Percentiles rank a stretch among this genome's conserved stretches.
These are phyloP conservation scores for Cordilura impudica DNA, from an alignment of 2,888 invertebrate genomes.

Conservation along the genomic window DNA sequence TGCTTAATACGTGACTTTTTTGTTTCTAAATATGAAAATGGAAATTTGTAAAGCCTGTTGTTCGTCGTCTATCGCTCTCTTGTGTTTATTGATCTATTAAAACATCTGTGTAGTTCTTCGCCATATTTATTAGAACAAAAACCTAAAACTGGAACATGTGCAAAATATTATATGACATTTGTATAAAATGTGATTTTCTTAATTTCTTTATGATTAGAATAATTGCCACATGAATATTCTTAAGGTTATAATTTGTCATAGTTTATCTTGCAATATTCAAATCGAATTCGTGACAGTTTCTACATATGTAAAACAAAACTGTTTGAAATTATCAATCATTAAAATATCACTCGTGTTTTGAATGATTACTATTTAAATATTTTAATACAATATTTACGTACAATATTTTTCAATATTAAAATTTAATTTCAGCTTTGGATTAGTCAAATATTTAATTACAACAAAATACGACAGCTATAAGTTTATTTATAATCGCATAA, in stretches of 20 bases:
- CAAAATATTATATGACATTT: neutral
- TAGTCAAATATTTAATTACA: neutral
- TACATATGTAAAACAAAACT: neutral
- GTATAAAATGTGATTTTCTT: neutral
- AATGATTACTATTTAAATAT: neutral
- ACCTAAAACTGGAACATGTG: neutral
- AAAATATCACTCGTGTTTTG: neutral
- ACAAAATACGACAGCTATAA: neutral
- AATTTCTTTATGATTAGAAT: too few species aligned
- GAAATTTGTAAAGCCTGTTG: neutral
- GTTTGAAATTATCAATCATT: neutral
- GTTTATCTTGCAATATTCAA: neutral
- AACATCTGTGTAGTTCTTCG: constrained; percentile 13
- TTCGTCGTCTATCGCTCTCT: neutral
- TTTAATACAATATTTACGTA: neutral
- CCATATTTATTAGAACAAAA: neutral
- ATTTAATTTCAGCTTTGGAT: neutral
- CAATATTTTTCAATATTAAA: neutral
- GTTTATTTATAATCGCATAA: neutral
- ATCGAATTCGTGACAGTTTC: neutral
- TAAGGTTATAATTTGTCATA: too few species aligned
- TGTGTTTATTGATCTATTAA: neutral
- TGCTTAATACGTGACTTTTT: constrained; percentile 32
- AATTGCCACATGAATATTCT: too few species aligned
- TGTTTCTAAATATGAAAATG: neutral